Conservation (phyloP, 1,140 invertebrate species). For the Metopolophium dirhodum region DNA sequence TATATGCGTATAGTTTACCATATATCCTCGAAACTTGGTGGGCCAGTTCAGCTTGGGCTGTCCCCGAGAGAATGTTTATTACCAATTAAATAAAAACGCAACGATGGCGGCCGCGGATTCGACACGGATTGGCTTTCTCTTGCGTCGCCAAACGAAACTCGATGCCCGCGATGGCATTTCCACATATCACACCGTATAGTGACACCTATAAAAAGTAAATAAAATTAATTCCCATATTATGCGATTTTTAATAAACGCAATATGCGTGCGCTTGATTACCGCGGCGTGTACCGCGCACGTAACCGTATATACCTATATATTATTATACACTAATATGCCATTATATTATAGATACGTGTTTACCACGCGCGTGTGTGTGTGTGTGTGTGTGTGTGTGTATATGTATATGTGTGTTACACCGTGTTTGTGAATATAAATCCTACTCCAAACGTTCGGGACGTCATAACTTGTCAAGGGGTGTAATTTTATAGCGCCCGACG, state of each 20-base stretch:
- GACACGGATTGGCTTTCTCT: slow-evolving; percentile 54
- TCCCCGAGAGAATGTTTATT: slow-evolving; percentile 44
- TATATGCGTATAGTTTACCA: background rate
- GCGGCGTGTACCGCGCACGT: background rate
- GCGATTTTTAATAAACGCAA: background rate
- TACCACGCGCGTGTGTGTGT: background rate
- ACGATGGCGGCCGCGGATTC: slow-evolving; percentile 33
- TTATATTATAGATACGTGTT: background rate
- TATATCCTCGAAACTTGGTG: background rate
- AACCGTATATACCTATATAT: no score
- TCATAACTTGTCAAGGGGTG: slow-evolving; percentile 36
- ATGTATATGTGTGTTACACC: background rate
- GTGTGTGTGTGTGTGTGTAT: background rate
- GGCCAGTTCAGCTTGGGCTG: slow-evolving; percentile 22
- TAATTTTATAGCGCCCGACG: slow-evolving; percentile 31
- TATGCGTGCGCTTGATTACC: background rate
- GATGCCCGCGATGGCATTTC: slow-evolving; percentile 31
- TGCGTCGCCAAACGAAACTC: slow-evolving; percentile 39
- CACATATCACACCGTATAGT: background rate
- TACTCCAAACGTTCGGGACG: background rate
- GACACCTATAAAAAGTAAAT: slow-evolving; percentile 23
- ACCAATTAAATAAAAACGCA: slow-evolving; percentile 42
- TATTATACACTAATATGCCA: background rate
- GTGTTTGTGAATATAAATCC: background rate
- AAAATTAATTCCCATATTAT: background rate